Percentiles rank a stretch among this genome's conserved stretches.
Evolutionary conservation across 1,140 invertebrate species (phyloP).

Genomic region (Pogonognathellus flavescens): DNA sequence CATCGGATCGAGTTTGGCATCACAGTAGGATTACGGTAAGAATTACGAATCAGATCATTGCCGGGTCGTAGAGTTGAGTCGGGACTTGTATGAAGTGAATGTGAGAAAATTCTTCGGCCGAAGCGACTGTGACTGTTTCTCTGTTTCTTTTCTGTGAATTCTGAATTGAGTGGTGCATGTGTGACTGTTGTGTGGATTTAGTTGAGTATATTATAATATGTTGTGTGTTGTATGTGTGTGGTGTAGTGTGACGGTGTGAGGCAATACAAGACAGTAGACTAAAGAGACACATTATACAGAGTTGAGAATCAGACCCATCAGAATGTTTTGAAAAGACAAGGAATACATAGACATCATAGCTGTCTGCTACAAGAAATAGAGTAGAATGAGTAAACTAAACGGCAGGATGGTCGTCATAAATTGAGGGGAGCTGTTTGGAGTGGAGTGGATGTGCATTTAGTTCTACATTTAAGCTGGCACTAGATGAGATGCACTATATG

Average conservation of each 20-base stretch:
- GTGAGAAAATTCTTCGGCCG: conserved; percentile 20
- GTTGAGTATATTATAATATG: no score
- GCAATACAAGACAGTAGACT: neutral
- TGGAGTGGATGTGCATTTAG: conserved; percentile 47
- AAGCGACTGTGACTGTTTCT: no score
- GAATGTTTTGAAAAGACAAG: conserved; percentile 45
- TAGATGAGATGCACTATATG: conserved; percentile 27
- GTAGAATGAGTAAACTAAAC: conserved; percentile 49
- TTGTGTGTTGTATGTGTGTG: conserved; percentile 15
- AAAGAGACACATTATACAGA: neutral
- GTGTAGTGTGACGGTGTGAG: conserved; percentile 42
- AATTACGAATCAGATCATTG: conserved; percentile 32
- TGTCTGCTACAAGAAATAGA: conserved; percentile 26
- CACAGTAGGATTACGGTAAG: conserved; percentile 21
- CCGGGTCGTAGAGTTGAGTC: neutral
- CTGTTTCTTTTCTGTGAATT: no score
- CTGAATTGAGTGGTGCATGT: conserved; percentile 8
- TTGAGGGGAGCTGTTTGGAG: conserved; percentile 49
- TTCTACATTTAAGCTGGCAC: conserved; percentile 35
- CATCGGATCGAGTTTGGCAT: conserved; percentile 34
- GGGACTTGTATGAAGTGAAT: conserved; percentile 30
- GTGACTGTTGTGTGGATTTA: no score
- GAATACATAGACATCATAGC: conserved; percentile 40
- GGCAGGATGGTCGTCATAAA: conserved; percentile 53
- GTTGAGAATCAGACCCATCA: conserved; percentile 14